Base-by-base conservation (phyloP, 1,140 invertebrate species). In the Zaprionus kolodkinae region DNA sequence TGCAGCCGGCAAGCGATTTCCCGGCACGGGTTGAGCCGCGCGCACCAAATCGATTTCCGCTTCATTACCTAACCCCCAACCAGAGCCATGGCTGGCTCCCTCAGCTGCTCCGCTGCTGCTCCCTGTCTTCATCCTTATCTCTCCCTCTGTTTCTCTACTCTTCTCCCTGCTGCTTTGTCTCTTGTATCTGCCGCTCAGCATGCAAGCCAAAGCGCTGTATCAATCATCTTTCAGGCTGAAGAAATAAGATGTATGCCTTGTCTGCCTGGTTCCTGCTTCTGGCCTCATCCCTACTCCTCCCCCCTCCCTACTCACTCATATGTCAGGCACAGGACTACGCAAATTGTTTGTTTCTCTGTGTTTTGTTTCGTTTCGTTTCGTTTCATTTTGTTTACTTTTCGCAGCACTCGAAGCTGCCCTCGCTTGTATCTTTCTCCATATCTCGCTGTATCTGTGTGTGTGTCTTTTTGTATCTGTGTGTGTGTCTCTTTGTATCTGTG, bases 41-140 rank as follows among this genome's bases (percentile, higher is more conserved):
- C 78, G 81, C 76, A 75, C 78, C 85, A 89, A 89, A 89, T 89
- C 85, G 85, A 89, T 89, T 89, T 89, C 85, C 85, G 86, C 85
- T 89, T 89, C 85, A 89, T 89, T 89, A 89, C 81, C 78, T 77
- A 70, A 77, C 81, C 61, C 72, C 52, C 64, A 57, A 25, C 61
- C 65, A 30, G 27, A n/a, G 25, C 25, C 4, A 40, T 27, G 27
- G 17, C 48, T 6, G 11, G 36, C 57, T 57, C 33, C 57, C 66
- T 12, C 15, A 45, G 50, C 65, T 38, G 48, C 70, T 38, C 60
- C 45, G 33, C 45, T 40, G 33, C 27, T 33, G 35, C n/a, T n/a
- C n/a, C n/a, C n/a, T n/a, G n/a, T n/a, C n/a, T n/a, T 21, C 21
- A 1, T 21, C 21, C 21, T 21, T 21, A 21, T 21, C 21, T 21